phyloP scores from a whole-genome alignment of 2,797 vertebrate genomes.

The Rhynchonycteris naso region DNA sequence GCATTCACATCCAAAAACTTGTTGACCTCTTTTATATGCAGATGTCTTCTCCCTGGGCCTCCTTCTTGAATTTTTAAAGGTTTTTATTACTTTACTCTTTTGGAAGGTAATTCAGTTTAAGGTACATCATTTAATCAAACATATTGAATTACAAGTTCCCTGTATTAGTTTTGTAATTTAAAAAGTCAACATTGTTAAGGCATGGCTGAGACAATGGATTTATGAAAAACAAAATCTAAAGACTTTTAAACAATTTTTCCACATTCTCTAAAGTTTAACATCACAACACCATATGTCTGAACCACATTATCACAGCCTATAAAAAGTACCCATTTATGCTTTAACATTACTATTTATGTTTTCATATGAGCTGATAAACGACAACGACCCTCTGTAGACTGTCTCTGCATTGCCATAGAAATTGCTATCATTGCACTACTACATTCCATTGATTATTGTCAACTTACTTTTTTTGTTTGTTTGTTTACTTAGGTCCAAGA shows the following conservation, averaged over 20 bases:
- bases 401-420: slow-evolving; percentile 22
- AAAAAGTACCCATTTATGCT: not conserved
- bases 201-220: slow-evolving; percentile 1
- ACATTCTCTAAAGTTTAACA: slow-evolving; percentile 26
- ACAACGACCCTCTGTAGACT: not conserved
- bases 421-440: not conserved
- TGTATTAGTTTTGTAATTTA: slow-evolving; percentile 63
- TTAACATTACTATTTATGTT: not conserved
- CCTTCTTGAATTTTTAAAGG: slow-evolving; percentile 1
- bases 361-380: slow-evolving; percentile 10
- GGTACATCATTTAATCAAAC: slow-evolving; percentile 11
- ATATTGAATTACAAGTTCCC: slow-evolving; percentile 10
- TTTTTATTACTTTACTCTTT: slow-evolving; percentile 47
- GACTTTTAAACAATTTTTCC: slow-evolving; percentile 20
- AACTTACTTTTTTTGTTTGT: not conserved
- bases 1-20: not conserved
- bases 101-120: slow-evolving; percentile 31
- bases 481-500: not conserved
- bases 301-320: not conserved
- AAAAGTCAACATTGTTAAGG: slow-evolving; percentile 57
- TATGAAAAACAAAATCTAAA: slow-evolving; percentile 24
- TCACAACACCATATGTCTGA: not conserved
- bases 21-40: not conserved
- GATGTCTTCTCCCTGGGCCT: not conserved
- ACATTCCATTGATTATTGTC: not conserved